phyloP scores from a whole-genome alignment of 1,140 invertebrate species.

The Ctenoplectra terminalis region DNA sequence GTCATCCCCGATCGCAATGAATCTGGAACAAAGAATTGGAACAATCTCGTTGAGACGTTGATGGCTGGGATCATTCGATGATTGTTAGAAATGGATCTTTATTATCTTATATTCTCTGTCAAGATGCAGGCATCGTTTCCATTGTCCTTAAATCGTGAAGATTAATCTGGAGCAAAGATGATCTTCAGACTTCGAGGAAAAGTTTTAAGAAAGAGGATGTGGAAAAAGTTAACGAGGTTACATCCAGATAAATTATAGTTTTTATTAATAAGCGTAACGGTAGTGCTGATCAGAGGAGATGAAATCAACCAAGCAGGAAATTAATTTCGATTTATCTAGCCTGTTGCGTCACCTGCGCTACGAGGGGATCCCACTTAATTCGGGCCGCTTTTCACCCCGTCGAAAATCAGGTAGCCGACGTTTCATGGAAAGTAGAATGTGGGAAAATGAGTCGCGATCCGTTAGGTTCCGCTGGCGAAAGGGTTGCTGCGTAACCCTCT shows the following conservation, averaged over 20 bases:
- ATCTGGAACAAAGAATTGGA: constrained; percentile 3
- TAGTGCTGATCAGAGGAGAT: not conserved
- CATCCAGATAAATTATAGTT: too few relatives aligned
- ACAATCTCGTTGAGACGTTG: too few relatives aligned
- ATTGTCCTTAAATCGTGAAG: too few relatives aligned
- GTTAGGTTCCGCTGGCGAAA: constrained; percentile 75
- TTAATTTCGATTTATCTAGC: constrained; percentile 36
- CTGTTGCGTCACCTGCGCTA: constrained; percentile 26
- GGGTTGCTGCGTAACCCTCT: constrained; percentile 74
- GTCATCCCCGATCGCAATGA: not conserved
- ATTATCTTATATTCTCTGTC: too few relatives aligned
- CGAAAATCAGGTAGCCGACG: constrained; percentile 70
- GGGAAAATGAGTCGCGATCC: constrained; percentile 77
- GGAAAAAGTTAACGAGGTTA: too few relatives aligned
- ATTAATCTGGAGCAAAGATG: too few relatives aligned
- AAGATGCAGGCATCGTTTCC: too few relatives aligned
- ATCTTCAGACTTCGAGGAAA: too few relatives aligned
- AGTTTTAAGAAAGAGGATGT: too few relatives aligned
- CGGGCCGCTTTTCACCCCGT: constrained; percentile 42
- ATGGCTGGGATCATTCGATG: not conserved
- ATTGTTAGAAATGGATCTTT: too few relatives aligned
- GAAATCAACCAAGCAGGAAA: constrained; percentile 14
- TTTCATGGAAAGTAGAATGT: constrained; percentile 79
- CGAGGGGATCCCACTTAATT: constrained; percentile 52
- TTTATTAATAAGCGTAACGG: not conserved